A percentile compares a stretch with the other conserved stretches of the same genome.
phyloP scores from a whole-genome alignment of 1,140 invertebrate genomes.

The Ceratoteleas bidentatus region DNA sequence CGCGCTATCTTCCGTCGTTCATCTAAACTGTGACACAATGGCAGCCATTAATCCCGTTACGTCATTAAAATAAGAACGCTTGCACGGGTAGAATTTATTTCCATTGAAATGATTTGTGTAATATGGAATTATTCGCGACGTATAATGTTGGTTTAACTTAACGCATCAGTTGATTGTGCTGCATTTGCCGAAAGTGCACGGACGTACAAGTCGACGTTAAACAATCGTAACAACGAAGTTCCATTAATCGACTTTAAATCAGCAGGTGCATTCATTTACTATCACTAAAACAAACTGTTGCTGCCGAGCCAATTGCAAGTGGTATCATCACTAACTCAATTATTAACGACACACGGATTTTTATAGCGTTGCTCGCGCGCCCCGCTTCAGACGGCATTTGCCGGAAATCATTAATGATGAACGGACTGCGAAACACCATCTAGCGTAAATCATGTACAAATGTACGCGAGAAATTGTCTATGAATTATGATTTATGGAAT shows the following conservation, averaged over 20 bases:
- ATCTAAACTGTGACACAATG: too few species aligned
- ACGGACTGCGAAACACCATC: too few species aligned
- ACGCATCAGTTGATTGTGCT: constrained; percentile 35
- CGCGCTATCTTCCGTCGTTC: too few species aligned
- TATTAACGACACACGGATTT: constrained; percentile 25
- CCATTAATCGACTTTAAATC: constrained; percentile 56
- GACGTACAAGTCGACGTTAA: constrained; percentile 36
- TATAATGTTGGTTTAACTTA: constrained; percentile 27
- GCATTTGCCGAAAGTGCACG: constrained; percentile 39
- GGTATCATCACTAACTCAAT: constrained; percentile 10
- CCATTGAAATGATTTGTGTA: constrained; percentile 27
- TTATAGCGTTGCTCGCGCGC: too few species aligned
- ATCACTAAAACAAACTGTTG: constrained; percentile 45
- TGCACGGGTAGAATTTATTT: background rate
- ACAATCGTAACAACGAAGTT: constrained; percentile 53
- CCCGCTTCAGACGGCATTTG: too few species aligned
- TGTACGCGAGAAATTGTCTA: too few species aligned
- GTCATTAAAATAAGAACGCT: constrained; percentile 7
- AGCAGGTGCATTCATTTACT: constrained; percentile 24
- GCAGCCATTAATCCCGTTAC: background rate
- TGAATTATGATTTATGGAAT: too few species aligned
- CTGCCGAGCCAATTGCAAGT: constrained; percentile 29
- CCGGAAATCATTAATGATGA: too few species aligned
- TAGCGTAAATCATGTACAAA: too few species aligned
- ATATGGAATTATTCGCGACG: constrained; percentile 5